Percentiles rank a stretch among this genome's conserved stretches.
Evolutionary conservation across 2,797 vertebrate species (phyloP).

Genomic region (Sebastes trivittatus): DNA sequence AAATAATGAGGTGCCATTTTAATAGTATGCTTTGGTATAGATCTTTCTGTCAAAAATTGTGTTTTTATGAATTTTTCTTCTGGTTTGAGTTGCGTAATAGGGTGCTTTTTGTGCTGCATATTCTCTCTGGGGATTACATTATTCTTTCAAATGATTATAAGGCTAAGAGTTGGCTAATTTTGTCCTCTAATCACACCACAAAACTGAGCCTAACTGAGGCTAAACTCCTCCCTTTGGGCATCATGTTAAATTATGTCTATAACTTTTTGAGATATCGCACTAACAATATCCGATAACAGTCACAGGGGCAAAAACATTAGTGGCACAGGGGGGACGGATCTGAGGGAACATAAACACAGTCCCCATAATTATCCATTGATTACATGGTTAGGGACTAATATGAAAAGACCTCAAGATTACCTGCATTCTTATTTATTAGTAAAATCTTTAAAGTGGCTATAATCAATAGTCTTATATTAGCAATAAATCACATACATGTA

Average conservation of each 20-base stretch:
- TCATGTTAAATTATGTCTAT: not conserved
- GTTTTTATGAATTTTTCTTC: not conserved
- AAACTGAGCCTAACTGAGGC: not conserved
- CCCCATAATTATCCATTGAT: too few species aligned
- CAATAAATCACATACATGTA: not conserved
- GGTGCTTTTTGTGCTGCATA: not conserved
- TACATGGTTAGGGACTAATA: too few species aligned
- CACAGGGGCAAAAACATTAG: too few species aligned
- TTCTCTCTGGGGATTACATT: not conserved
- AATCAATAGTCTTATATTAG: not conserved
- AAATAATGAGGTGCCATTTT: conserved; percentile 21
- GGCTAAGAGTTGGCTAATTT: not conserved
- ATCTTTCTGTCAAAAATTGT: not conserved
- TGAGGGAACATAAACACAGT: too few species aligned
- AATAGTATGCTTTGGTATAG: not conserved
- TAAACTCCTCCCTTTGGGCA: not conserved
- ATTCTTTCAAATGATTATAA: not conserved
- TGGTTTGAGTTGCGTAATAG: not conserved
- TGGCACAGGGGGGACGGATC: too few species aligned
- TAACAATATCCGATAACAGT: too few species aligned
- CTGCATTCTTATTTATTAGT: too few species aligned
- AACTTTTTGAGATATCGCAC: too few species aligned
- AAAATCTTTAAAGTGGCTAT: not conserved
- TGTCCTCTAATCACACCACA: not conserved
- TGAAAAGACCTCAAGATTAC: too few species aligned